phyloP scores from a whole-genome alignment of 2,113 vertebrate species.

The Cololabis saira region DNA sequence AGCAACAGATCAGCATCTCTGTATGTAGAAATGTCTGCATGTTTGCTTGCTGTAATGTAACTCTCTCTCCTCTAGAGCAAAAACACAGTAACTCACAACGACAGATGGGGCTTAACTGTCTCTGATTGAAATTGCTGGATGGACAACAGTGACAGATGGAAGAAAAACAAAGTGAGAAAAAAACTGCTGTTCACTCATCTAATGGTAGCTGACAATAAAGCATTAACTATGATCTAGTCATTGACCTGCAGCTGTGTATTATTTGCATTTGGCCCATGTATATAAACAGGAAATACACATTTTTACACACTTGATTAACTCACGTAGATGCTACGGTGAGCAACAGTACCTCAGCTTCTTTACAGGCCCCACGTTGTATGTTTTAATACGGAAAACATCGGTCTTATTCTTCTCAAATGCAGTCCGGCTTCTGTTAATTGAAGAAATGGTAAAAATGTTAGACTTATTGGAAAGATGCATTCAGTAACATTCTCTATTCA shows the following conservation, averaged over 20 bases:
- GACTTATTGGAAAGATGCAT: neutral
- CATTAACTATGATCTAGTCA: constrained; percentile 8
- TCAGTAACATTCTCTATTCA: neutral
- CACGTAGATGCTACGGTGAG: neutral
- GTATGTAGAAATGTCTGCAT: neutral
- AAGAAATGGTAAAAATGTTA: constrained; percentile 26
- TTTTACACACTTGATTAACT: neutral
- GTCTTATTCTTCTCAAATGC: constrained; percentile 97
- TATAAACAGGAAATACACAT: neutral
- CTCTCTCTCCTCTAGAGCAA: constrained; percentile 25
- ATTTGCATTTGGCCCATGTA: neutral
- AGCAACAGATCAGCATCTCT: neutral
- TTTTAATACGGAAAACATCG: constrained; percentile 96
- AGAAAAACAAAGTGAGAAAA: constrained; percentile 14
- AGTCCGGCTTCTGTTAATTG: constrained; percentile 88
- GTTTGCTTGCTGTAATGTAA: constrained; percentile 30
- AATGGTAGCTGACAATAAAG: constrained; percentile 12
- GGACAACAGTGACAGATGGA: constrained; percentile 26
- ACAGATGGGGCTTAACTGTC: constrained; percentile 61
- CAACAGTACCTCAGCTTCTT: constrained; percentile 91
- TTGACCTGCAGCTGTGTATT: constrained; percentile 11
- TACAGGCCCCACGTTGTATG: constrained; percentile 94
- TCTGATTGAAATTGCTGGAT: constrained; percentile 43
- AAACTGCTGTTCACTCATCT: constrained; percentile 9
- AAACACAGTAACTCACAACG: constrained; percentile 28